Percentiles rank a stretch among this genome's conserved stretches.
These are phyloP conservation scores for Lamprotornis superbus DNA, from an alignment of 2,113 vertebrate species.

Conservation along the genomic window DNA sequence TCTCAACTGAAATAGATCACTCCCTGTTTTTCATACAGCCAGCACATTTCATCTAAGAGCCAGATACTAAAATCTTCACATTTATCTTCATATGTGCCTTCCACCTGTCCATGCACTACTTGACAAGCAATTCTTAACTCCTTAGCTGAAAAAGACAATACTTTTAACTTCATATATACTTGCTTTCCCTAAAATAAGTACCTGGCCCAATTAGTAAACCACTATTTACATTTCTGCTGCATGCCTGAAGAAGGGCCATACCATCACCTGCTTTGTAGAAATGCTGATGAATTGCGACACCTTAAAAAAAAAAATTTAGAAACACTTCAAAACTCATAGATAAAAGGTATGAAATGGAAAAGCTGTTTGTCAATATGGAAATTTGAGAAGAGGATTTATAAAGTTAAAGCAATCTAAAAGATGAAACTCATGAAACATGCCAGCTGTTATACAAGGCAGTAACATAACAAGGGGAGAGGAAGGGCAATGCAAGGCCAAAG, in stretches of 20 bases:
- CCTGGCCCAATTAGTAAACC: neutral
- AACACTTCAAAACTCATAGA: neutral
- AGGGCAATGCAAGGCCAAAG: neutral
- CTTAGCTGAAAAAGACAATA: neutral
- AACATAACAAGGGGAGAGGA: neutral
- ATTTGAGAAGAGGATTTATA: neutral
- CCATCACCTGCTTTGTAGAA: neutral
- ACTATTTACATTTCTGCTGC: neutral
- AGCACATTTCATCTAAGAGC: neutral
- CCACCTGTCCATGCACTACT: neutral
- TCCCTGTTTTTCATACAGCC: neutral
- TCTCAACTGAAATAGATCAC: neutral
- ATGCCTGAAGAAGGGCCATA: neutral
- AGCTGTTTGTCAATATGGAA: neutral
- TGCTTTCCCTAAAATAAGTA: neutral
- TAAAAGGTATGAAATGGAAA: neutral
- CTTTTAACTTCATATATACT: neutral
- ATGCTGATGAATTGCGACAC: neutral
- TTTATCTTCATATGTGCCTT: neutral
- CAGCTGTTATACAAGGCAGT: neutral
- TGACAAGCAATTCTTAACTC: neutral
- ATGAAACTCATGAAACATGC: neutral
- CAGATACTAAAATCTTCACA: neutral
- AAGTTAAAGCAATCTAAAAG: neutral
- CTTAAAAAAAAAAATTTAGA: neutral